phyloP scores from a whole-genome alignment of 2,888 invertebrate species.

The Leistus spinibarbis region DNA sequence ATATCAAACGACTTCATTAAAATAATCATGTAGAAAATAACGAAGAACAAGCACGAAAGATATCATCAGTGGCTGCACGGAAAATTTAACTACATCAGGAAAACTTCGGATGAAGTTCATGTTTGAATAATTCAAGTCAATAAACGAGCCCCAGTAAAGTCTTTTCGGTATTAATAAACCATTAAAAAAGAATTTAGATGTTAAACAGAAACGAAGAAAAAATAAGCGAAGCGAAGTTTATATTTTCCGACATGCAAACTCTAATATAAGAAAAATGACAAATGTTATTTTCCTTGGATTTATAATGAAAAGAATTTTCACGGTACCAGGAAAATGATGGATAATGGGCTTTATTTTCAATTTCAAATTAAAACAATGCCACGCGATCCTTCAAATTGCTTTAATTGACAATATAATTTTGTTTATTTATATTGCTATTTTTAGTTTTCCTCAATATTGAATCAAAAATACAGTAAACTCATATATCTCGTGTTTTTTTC shows the following conservation, averaged over 20 bases:
- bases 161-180: slow-evolving; percentile 2
- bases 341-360: background rate
- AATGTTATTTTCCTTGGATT: background rate
- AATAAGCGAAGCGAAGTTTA: background rate
- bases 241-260: background rate
- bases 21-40: background rate
- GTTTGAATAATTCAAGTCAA: background rate
- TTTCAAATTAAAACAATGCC: no score
- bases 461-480: no score
- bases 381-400: background rate
- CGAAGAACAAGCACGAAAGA: background rate
- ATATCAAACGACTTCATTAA: no score
- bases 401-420: no score
- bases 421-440: no score
- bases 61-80: background rate
- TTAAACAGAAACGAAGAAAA: background rate
- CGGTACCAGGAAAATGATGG: background rate
- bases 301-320: background rate
- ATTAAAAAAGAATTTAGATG: background rate
- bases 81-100: background rate
- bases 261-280: background rate
- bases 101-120: background rate
- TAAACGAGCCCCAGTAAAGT: background rate
- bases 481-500: no score
- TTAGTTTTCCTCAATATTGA: no score